Base-by-base conservation (phyloP, 1,140 invertebrate genomes). In the Brachionus paranguensis region DNA sequence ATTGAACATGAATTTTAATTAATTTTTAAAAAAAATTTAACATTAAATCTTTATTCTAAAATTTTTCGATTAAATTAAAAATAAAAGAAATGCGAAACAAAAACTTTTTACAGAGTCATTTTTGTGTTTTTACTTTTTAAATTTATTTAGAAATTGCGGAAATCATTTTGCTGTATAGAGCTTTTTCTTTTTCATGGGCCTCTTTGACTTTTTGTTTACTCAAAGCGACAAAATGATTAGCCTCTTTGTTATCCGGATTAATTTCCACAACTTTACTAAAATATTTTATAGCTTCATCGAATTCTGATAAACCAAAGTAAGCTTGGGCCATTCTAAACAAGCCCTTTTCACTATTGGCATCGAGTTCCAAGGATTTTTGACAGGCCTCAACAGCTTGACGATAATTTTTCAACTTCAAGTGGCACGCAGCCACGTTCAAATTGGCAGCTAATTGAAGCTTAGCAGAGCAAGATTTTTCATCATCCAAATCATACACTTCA, bases 291-390 rank as follows among this genome's bases (percentile, higher is more conserved):
- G 96, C 96, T 45, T 91, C 87, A 76, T 95, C 92, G 3, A 93
- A 92, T 70, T 97, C 95, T 55, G 93, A 93, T 4, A 95, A 87
- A 0, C 90, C 92, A 45, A 96, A 87, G 84, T 93, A 90, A 1
- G 95, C 95, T 90, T 93, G 93, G 0, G 95, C 97, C 85, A 94
- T 90, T 86, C 97, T 92, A 87, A 96, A 99, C 0, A 95, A 89
- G 0, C 93, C 96, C 89, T 99, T 99, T 4, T 94, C 93, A 90
- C 95, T 97, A 8, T 92, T 91, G 0, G 91, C 87, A 87, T 96
- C 93, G 6, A 95, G 85, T 68, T 93, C 91, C 1, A 98, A 88
- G 5, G 93, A 95, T 86, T 93, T 92, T 17, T 92, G 91, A 84
- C 92, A 92, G 10, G 85, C 78, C 4, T 86, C 83, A 84, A 92